Conservation (phyloP, 2,888 invertebrate species). For the Agriopis marginaria region DNA sequence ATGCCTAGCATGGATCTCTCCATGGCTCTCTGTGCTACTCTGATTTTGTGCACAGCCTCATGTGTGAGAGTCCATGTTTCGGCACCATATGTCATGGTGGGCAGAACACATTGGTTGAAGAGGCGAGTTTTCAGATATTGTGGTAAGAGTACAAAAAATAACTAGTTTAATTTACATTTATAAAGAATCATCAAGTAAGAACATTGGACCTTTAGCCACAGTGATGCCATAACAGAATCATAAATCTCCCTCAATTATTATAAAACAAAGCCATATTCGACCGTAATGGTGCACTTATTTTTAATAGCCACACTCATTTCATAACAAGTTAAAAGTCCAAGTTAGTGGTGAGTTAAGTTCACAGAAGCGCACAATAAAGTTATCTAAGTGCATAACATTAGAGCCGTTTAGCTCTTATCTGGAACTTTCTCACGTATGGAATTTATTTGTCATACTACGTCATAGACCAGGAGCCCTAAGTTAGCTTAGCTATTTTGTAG, state of each 20-base stretch:
- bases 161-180: neutral
- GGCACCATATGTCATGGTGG: too few species aligned
- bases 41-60: too few species aligned
- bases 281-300: constrained; percentile 41
- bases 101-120: too few species aligned
- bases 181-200: neutral
- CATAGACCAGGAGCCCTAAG: constrained; percentile 21
- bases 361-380: constrained; percentile 63
- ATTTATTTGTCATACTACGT: constrained; percentile 66
- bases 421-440: constrained; percentile 72
- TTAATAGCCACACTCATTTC: constrained; percentile 36
- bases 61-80: too few species aligned
- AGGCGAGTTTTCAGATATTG: too few species aligned
- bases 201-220: constrained; percentile 4
- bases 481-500: neutral
- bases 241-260: constrained; percentile 30
- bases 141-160: too few species aligned
- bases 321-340: constrained; percentile 36
- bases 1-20: too few species aligned
- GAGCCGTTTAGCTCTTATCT: constrained; percentile 67
- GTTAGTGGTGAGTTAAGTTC: constrained; percentile 46
- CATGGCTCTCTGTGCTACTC: too few species aligned
- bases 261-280: constrained; percentile 31
- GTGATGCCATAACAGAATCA: constrained; percentile 15
- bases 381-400: constrained; percentile 62